A percentile compares a stretch with the other conserved stretches of the same genome.
phyloP scores from a whole-genome alignment of 2,888 invertebrate genomes.

The Cantharis rustica region DNA sequence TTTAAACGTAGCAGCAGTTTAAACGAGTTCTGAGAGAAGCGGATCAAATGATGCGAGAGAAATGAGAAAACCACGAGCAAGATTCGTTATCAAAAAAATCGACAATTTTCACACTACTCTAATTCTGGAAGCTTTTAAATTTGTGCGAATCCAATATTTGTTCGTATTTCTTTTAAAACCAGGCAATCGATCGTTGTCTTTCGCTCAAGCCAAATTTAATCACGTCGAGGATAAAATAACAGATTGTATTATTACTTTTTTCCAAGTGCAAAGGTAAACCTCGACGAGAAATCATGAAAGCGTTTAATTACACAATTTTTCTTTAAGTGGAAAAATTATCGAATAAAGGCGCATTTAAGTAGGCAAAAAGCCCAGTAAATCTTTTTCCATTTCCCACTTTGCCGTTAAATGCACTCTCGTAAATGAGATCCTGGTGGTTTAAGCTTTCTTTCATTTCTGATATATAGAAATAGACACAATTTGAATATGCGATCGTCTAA shows the following conservation, averaged over 20 bases:
- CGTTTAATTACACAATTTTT: not conserved
- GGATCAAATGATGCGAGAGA: slow-evolving; percentile 7
- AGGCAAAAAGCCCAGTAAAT: not conserved
- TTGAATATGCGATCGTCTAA: not conserved
- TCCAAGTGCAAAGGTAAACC: not conserved
- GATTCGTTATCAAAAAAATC: slow-evolving; percentile 13
- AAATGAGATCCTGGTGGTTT: not conserved
- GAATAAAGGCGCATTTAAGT: not conserved
- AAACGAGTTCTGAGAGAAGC: not conserved
- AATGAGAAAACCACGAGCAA: slow-evolving; percentile 3
- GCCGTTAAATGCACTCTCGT: not conserved
- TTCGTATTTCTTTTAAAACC: slow-evolving; percentile 16
- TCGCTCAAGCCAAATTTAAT: slow-evolving; percentile 15
- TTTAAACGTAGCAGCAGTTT: not conserved
- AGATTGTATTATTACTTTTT: not conserved
- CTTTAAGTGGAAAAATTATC: not conserved
- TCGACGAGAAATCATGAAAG: not conserved
- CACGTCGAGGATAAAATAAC: slow-evolving; percentile 5
- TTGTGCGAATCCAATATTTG: slow-evolving; percentile 11
- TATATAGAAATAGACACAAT: slow-evolving; percentile 2
- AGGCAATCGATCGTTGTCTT: slow-evolving; percentile 12
- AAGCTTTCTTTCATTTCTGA: slow-evolving; percentile 3
- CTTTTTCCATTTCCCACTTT: not conserved
- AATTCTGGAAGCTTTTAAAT: slow-evolving; percentile 6
- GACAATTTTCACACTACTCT: slow-evolving; percentile 15